Evolutionary conservation across 2,797 vertebrate species (phyloP).

Genomic region (Pantherophis alleghaniensis): DNA sequence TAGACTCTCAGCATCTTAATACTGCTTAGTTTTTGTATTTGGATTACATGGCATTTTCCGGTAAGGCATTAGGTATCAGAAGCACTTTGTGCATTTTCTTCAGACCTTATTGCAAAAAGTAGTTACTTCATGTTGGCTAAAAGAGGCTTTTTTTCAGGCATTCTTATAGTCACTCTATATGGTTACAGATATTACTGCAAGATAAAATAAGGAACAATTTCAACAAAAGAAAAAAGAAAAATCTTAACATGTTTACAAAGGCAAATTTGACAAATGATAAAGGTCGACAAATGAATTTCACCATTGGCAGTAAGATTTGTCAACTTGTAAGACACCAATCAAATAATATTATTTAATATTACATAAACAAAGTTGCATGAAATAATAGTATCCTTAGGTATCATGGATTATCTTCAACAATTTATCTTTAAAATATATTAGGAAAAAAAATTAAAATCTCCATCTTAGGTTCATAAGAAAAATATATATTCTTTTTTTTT

Average conservation of each 20-base stretch:
- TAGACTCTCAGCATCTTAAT: constrained; percentile 21
- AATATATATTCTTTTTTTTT: not conserved
- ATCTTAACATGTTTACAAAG: not conserved
- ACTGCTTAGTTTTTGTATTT: not conserved
- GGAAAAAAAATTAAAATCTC: not conserved
- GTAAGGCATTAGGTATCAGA: not conserved
- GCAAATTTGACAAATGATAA: not conserved
- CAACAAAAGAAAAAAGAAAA: not conserved
- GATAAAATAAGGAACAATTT: not conserved
- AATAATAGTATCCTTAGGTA: not conserved
- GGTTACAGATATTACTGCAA: not conserved
- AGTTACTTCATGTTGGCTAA: not conserved
- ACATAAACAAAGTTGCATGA: not conserved
- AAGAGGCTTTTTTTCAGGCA: not conserved
- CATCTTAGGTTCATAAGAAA: not conserved
- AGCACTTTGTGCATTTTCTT: not conserved
- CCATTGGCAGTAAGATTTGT: not conserved
- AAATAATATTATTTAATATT: not conserved
- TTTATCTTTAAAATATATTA: not conserved
- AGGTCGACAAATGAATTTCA: not conserved
- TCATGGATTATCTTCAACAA: not conserved
- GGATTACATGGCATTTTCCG: not conserved
- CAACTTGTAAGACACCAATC: not conserved
- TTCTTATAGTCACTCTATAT: not conserved
- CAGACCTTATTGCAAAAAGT: not conserved